These are phyloP conservation scores for Pardosa pseudoannulata DNA, from an alignment of 2,888 invertebrate genomes.

Conservation along the genomic window DNA sequence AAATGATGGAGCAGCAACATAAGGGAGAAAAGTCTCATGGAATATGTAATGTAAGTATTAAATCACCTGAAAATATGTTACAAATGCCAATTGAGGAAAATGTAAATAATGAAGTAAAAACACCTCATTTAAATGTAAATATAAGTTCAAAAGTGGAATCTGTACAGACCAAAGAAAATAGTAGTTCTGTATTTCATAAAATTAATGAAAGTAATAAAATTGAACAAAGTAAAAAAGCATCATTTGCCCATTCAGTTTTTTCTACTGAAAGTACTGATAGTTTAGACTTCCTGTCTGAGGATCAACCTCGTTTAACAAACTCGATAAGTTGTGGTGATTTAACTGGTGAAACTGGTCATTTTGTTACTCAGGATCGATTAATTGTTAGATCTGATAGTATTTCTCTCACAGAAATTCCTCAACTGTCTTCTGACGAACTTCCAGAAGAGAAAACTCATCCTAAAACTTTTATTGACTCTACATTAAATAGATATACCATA, in stretches of 20 bases:
- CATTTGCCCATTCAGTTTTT: constrained; percentile 66
- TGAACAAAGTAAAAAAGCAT: constrained; percentile 38
- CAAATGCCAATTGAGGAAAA: background rate
- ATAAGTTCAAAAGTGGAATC: constrained; percentile 14
- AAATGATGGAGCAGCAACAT: constrained; percentile 79
- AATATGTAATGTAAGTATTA: background rate
- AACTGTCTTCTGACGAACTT: constrained; percentile 28
- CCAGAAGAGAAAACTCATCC: constrained; percentile 33
- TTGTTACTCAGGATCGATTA: constrained; percentile 28
- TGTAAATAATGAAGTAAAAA: background rate
- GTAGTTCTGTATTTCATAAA: constrained; percentile 2
- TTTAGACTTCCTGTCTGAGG: constrained; percentile 72
- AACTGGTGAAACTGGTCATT: constrained; percentile 48
- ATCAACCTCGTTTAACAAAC: constrained; percentile 68
- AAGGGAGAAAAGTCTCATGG: constrained; percentile 83
- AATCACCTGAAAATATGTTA: background rate
- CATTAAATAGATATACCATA: constrained; percentile 54
- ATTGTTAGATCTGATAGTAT: constrained; percentile 58
- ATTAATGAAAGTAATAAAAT: constrained; percentile 10
- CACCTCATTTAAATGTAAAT: background rate
- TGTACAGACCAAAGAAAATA: constrained; percentile 16
- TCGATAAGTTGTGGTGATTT: constrained; percentile 72
- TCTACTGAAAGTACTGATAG: constrained; percentile 72
- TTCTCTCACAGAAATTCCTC: constrained; percentile 67
- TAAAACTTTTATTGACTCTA: constrained; percentile 32